Conservation (phyloP, 53 echinoderm and acorn worm species). For the Mesocentrotus franciscanus region DNA sequence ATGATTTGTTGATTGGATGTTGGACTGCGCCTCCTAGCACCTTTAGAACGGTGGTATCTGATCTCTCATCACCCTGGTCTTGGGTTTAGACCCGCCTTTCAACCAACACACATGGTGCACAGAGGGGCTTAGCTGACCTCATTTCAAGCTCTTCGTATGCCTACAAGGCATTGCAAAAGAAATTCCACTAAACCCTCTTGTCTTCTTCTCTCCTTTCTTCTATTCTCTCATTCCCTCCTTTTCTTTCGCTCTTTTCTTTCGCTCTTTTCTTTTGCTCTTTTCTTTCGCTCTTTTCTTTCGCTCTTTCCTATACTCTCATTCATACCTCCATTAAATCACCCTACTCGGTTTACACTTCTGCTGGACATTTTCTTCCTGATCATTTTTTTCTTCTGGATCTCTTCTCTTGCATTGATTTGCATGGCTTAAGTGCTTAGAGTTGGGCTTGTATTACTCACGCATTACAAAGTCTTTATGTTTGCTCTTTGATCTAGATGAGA, state of each 20-base stretch:
- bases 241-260: constrained; percentile 22
- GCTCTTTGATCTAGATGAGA: constrained; percentile 61
- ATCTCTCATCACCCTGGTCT: constrained; percentile 37
- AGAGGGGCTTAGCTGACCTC: constrained; percentile 68
- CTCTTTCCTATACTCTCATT: not conserved
- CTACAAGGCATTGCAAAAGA: constrained; percentile 50
- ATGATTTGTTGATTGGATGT: constrained; percentile 33
- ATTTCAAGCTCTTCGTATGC: constrained; percentile 50
- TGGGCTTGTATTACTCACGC: constrained; percentile 60
- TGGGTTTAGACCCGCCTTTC: constrained; percentile 22
- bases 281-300: not conserved
- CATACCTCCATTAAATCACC: constrained; percentile 56
- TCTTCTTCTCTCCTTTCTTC: constrained; percentile 41
- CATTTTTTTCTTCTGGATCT: not conserved
- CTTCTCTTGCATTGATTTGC: constrained; percentile 65
- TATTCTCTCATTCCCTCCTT: constrained; percentile 1
- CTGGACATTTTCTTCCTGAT: constrained; percentile 53
- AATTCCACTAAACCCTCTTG: constrained; percentile 52
- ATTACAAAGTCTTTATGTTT: constrained; percentile 64
- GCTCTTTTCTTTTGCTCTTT: constrained; percentile 8
- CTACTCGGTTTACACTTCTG: constrained; percentile 61
- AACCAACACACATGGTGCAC: constrained; percentile 53
- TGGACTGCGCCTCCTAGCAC: not conserved
- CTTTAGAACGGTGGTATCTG: not conserved
- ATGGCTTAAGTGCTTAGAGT: constrained; percentile 66